Base-by-base conservation (phyloP, 2,888 invertebrate genomes). In the Coelopa pilipes region DNA sequence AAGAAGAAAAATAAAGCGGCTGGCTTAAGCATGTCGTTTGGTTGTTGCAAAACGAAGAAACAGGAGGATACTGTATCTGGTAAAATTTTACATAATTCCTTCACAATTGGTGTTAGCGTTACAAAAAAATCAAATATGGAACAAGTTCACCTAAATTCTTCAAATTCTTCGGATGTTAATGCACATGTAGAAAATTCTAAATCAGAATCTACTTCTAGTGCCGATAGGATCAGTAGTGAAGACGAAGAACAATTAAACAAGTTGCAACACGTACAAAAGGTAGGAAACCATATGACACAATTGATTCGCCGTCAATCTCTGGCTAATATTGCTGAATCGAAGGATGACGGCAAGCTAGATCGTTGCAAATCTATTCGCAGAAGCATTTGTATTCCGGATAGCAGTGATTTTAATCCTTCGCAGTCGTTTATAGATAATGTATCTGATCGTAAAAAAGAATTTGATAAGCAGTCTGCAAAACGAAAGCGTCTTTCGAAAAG, bases 391-490 rank as follows among this genome's bases (percentile, higher is more conserved):
- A 46, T 59, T 17, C 15, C 21, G 19, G 49, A 49, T 50, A 19
- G 77, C n/a, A 78, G 79, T 0, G 79, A 80, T 15, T 45, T 72
- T 4, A 17, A 72, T 50, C 83, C 84, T 5, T 85, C 85, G 0
- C 82, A 83, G 55, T 86, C 86, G 1, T 84, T 85, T 55, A 79
- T 84, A n/a, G 83, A 86, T 70, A 81, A 79, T 24, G 49, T 84
- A 13, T 78, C 77, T 57, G 68, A 79, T 67, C 72, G 34, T 68
- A 71, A 1, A 68, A 70, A 72, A 24, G 63, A 21, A 70, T 46
- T 46, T 7, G 3, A 47, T 46, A 24, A 59, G 17, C 34, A 24
- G 24, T 2, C 70, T 17, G n/a, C 70, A 0, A 84, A 83, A 72
- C 79, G 82, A 4, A 83, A 82, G 19, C 79, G 82, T 7, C 47